These are phyloP conservation scores for Siniperca chuatsi DNA, from an alignment of 2,113 vertebrate genomes.

Conservation along the genomic window DNA sequence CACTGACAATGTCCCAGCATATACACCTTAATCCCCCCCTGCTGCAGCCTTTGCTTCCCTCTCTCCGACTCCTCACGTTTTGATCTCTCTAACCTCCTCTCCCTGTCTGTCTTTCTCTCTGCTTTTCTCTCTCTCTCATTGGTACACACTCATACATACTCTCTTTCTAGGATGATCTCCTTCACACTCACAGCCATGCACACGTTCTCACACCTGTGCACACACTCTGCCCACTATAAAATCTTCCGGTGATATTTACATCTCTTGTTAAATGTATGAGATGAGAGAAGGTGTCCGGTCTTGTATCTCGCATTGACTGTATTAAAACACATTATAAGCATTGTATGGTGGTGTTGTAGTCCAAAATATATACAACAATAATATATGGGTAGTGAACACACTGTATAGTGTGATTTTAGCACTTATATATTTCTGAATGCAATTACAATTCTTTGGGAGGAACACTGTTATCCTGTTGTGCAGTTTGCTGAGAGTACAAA, in stretches of 20 bases:
- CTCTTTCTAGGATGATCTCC: constrained; percentile 24
- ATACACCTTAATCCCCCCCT: neutral
- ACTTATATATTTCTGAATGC: neutral
- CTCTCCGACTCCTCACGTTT: constrained; percentile 13
- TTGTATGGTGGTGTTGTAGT: neutral
- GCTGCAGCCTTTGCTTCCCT: neutral
- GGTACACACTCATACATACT: constrained; percentile 43
- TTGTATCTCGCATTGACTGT: constrained; percentile 25
- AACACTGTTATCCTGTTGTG: neutral
- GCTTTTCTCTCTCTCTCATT: neutral
- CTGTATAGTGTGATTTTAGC: neutral
- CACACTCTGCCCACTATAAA: constrained; percentile 44
- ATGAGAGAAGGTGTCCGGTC: constrained; percentile 48
- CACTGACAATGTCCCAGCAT: neutral
- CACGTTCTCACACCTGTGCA: constrained; percentile 5
- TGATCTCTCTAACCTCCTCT: constrained; percentile 29
- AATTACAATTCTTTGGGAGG: neutral
- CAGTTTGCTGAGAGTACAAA: constrained; percentile 18
- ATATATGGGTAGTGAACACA: neutral
- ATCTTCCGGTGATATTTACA: constrained; percentile 54
- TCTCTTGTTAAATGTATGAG: constrained; percentile 74
- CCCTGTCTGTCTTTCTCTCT: neutral
- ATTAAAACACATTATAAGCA: neutral
- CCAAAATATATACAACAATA: neutral
- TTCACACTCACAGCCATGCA: constrained; percentile 20